A percentile compares a stretch with the other conserved stretches of the same genome.
Evolutionary conservation across 2,797 vertebrate species (phyloP).

Genomic region (Gastrophryne carolinensis): DNA sequence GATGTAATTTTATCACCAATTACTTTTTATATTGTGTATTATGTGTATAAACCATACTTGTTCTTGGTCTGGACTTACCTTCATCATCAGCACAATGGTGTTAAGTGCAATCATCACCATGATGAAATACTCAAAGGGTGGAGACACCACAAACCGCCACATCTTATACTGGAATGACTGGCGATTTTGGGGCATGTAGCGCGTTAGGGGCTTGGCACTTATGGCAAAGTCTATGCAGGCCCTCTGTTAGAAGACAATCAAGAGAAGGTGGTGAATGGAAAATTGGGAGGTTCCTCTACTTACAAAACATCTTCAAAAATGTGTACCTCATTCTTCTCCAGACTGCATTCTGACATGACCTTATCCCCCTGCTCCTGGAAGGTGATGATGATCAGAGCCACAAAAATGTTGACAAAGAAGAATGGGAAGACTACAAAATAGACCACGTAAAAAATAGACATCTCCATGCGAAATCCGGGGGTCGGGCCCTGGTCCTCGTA

Average conservation of each 20-base stretch:
- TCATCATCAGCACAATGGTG: constrained; percentile 98
- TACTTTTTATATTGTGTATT: neutral
- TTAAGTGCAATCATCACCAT: constrained; percentile 98
- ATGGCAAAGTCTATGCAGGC: constrained; percentile 97
- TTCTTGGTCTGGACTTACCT: constrained; percentile 72
- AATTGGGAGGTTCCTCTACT: neutral
- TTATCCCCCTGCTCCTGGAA: constrained; percentile 98
- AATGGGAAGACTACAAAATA: constrained; percentile 98
- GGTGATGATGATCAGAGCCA: constrained; percentile 97
- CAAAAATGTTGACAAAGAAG: constrained; percentile 99
- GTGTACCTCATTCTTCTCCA: constrained; percentile 95
- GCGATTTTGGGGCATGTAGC: constrained; percentile 93
- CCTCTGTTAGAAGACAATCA: constrained; percentile 72
- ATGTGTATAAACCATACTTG: neutral
- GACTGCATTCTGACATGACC: constrained; percentile 92
- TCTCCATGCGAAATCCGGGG: constrained; percentile 94
- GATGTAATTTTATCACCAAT: too few species aligned
- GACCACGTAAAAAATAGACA: constrained; percentile 97
- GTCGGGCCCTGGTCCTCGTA: constrained; percentile 92
- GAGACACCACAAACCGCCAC: constrained; percentile 95
- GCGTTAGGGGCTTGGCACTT: constrained; percentile 91
- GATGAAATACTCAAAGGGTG: constrained; percentile 95
- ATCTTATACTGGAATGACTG: constrained; percentile 95
- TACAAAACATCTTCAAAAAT: neutral
- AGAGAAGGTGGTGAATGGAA: neutral